Percentiles rank a stretch among this genome's conserved stretches.
Evolutionary conservation across 2,888 invertebrate genomes (phyloP).

Genomic region (Atherix ibis): DNA sequence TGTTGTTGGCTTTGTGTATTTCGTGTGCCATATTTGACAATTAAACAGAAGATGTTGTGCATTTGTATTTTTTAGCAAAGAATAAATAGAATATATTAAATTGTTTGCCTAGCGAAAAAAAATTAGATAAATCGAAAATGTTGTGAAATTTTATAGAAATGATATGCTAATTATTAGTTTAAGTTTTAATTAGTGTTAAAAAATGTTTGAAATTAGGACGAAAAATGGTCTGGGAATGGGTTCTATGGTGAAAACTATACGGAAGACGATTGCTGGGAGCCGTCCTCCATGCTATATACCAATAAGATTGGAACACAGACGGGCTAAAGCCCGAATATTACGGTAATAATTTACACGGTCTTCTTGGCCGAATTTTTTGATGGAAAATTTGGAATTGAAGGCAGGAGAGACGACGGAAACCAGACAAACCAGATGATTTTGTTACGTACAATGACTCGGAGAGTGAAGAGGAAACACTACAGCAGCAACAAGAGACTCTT

Average conservation of each 20-base stretch:
- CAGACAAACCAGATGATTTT: slow-evolving; percentile 81
- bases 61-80: no score
- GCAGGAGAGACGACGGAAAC: slow-evolving; percentile 58
- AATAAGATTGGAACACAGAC: slow-evolving; percentile 56
- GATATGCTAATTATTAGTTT: no score
- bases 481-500: slow-evolving; percentile 54
- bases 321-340: slow-evolving; percentile 38
- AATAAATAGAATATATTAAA: no score
- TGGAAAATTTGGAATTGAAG: slow-evolving; percentile 27
- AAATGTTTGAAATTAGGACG: slow-evolving; percentile 18
- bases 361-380: slow-evolving; percentile 1
- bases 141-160: no score
- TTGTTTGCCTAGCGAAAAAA: no score
- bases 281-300: slow-evolving; percentile 63
- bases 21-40: no score
- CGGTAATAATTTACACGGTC: slow-evolving; percentile 13
- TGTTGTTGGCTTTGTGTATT: no score
- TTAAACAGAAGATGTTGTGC: no score
- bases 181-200: no score
- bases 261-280: slow-evolving; percentile 41
- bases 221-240: slow-evolving; percentile 21
- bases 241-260: slow-evolving; percentile 29
- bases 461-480: slow-evolving; percentile 65
- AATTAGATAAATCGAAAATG: no score
- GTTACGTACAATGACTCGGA: slow-evolving; percentile 79